These are phyloP conservation scores for Geodia barretti DNA, from an alignment of 37 sponge, comb jelly and placozoan species.

Conservation along the genomic window DNA sequence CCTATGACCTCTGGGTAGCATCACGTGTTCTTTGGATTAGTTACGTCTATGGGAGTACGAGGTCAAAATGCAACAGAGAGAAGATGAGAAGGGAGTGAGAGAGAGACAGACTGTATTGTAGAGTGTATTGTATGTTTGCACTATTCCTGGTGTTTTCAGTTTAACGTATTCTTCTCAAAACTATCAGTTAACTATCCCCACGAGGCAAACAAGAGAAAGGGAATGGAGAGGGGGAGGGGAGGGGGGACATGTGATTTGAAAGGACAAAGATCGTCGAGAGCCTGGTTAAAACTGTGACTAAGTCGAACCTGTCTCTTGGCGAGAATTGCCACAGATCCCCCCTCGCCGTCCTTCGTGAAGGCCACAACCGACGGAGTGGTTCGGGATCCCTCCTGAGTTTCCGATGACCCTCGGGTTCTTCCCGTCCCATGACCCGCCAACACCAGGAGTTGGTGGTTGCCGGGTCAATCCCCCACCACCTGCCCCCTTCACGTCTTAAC, in stretches of 20 bases:
- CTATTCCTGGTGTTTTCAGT: not conserved
- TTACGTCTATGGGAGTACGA: constrained; percentile 79
- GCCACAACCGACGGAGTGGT: constrained; percentile 99
- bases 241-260: no score
- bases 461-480: constrained; percentile 96
- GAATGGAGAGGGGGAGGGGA: no score
- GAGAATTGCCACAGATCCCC: constrained; percentile 83
- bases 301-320: constrained; percentile 90
- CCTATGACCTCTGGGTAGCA: constrained; percentile 90
- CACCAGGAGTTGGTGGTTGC: constrained; percentile 99
- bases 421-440: constrained; percentile 97
- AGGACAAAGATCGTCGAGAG: no score
- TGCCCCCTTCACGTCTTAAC: constrained; percentile 77
- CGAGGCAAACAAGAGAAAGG: no score
- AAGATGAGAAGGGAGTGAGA: no score
- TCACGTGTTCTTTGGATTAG: constrained; percentile 94
- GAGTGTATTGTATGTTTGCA: no score
- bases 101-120: not conserved
- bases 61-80: constrained; percentile 1
- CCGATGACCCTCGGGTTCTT: constrained; percentile 94
- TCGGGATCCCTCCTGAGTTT: constrained; percentile 91
- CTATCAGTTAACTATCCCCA: no score
- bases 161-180: no score
- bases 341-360: constrained; percentile 94
- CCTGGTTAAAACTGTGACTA: not conserved